phyloP scores from a whole-genome alignment of 2,797 vertebrate species.

The Garrulus glandarius region DNA sequence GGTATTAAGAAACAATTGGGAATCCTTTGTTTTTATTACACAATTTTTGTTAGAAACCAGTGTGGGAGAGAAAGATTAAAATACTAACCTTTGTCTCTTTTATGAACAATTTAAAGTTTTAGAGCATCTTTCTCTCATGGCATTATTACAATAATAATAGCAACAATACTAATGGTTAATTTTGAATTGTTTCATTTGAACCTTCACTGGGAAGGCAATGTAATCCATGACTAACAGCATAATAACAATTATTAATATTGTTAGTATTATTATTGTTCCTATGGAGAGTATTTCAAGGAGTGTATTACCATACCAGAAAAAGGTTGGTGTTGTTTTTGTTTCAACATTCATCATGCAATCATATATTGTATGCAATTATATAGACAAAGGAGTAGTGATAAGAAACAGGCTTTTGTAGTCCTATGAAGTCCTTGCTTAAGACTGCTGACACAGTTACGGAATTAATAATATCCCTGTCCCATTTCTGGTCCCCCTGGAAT shows the following conservation, averaged over 20 bases:
- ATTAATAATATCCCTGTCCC: constrained; percentile 64
- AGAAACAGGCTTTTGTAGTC: neutral
- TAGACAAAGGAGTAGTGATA: neutral
- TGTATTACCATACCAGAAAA: neutral
- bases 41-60: neutral
- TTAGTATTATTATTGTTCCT: neutral
- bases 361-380: neutral
- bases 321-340: neutral
- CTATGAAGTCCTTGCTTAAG: constrained; percentile 41
- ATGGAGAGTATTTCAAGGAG: neutral
- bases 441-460: constrained; percentile 38
- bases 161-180: neutral
- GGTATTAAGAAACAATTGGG: neutral
- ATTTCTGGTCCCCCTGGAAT: constrained; percentile 47
- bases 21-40: constrained; percentile 23
- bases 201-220: neutral
- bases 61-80: neutral
- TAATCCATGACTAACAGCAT: neutral
- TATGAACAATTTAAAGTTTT: neutral
- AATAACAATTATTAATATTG: neutral
- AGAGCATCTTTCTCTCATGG: neutral
- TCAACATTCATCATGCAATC: neutral
- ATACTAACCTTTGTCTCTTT: neutral
- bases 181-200: neutral
- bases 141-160: neutral